Evolutionary conservation across 2,797 vertebrate genomes (phyloP), one percentile per base, ranked within the genome.

Genomic region (Crossoptilon crossoptilon): DNA sequence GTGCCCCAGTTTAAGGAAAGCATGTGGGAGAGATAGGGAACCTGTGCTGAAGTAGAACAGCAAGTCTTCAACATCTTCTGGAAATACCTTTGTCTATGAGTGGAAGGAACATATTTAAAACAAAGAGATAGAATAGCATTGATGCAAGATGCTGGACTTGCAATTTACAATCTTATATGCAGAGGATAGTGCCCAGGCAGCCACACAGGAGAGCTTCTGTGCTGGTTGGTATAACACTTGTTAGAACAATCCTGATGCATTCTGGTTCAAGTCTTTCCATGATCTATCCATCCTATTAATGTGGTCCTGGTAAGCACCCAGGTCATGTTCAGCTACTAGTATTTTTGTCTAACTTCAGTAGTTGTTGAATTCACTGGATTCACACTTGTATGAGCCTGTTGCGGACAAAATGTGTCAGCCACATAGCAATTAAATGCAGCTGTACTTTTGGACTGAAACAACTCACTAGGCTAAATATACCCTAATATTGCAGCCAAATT

Each of bases 391-490:
- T 31, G 48, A 43, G n/a, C 64, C 58, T 37, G 24, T 68, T 84
- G 39, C 63, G 60, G 35, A 23, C 56, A 46, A 56, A 21, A 71
- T 71, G n/a, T 56, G 60, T 84, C 60, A 68, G 43, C n/a, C 43
- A 26, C 5, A 6, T 11, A 12, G 63, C 74, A 71, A 60, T 75
- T 77, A 95, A 85, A 63, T 59, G 31, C 66, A 94, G 35, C 33
- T 67, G n/a, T 74, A 53, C 31, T 93, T 90, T 31, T 35, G 33
- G 41, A 84, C 41, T 44, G n/a, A 89, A 94, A 23, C 67, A 72
- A 84, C 73, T 81, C 37, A 63, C 53, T 73, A 74, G 59, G 76
- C 48, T 87, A 82, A 94, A 84, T 84, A 74, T 48, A 37, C 55
- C 23, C 62, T 66, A 66, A 33, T 26, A 16, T 13, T 70, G 73